Base-by-base conservation (phyloP, 1,140 invertebrate species). In the Parapsyche elsis region DNA sequence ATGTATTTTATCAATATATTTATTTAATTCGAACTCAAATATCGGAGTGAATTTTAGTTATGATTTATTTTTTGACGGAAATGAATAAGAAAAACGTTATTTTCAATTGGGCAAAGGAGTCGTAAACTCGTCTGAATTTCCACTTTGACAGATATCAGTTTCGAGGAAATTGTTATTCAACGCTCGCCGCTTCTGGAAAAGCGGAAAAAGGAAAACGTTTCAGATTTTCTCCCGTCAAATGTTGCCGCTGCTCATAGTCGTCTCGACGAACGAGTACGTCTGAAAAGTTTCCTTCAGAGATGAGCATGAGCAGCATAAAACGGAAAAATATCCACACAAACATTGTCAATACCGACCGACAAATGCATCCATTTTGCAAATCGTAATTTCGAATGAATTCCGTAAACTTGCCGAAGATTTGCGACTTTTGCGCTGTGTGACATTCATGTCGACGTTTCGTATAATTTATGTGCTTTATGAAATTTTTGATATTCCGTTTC, bases 151-250 rank as follows among this genome's bases (percentile, higher is more conserved):
- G 71, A 74, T 74, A 74, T 74, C 71, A 74, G 71, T 74, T 53
- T 23, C 44, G 38, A 21, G 46, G 44, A 74, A 74, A 74, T 74
- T 74, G 71, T 74, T 74, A 74, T 74, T 74, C 71, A 49, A 53
- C 38, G 44, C 71, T 49, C 44, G 71, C 9, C 46, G 9, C 1
- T 45, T n/a, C 5, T 12, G 44, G 46, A 49, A 24, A 16, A 23
- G 21, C 38, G 71, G 16, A 14, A 74, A 53, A 74, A 53, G 26
- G 71, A 49, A 53, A 74, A 46, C 71, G 46, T 49, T 23, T 14
- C 38, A 74, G 71, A 74, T 74, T 53, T 45, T 49, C 44, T n/a
- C 16, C 49, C 23, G 71, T 49, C n/a, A 49, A 71, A 71, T 71
- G 70, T 19, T 71, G 16, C 12, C 49, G 16, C 49, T n/a, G 12